phyloP scores from a whole-genome alignment of 2,113 vertebrate species.

The Micronisus gabar region DNA sequence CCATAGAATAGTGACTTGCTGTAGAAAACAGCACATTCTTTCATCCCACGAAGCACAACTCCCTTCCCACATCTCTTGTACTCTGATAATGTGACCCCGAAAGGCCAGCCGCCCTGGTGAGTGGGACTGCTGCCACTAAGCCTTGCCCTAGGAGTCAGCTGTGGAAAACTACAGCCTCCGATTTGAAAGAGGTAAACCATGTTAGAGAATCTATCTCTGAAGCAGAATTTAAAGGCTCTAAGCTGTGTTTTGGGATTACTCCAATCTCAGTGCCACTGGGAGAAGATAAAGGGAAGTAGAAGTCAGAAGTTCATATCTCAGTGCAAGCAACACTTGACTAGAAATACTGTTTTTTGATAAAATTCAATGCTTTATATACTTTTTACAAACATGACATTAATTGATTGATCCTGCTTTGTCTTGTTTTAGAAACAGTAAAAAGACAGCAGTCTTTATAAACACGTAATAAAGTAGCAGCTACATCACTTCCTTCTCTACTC shows the following conservation, averaged over 20 bases:
- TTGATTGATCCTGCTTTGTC: not conserved
- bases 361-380: not conserved
- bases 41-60: not conserved
- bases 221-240: not conserved
- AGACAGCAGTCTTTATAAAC: not conserved
- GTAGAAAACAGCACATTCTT: not conserved
- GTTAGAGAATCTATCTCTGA: not conserved
- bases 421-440: not conserved
- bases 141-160: not conserved
- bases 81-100: not conserved
- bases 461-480: not conserved
- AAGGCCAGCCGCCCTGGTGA: not conserved
- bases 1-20: not conserved
- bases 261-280: not conserved
- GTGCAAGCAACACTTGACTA: not conserved
- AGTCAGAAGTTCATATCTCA: not conserved
- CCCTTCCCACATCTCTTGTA: not conserved
- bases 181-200: not conserved
- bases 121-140: not conserved
- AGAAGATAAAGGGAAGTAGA: not conserved
- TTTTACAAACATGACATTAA: not conserved
- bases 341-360: not conserved
- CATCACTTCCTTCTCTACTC: not conserved
- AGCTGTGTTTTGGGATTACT: not conserved
- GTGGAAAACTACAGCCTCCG: not conserved